Evolutionary conservation across 2,888 invertebrate species (phyloP).

Genomic region (Branchipolynoe longqiensis): DNA sequence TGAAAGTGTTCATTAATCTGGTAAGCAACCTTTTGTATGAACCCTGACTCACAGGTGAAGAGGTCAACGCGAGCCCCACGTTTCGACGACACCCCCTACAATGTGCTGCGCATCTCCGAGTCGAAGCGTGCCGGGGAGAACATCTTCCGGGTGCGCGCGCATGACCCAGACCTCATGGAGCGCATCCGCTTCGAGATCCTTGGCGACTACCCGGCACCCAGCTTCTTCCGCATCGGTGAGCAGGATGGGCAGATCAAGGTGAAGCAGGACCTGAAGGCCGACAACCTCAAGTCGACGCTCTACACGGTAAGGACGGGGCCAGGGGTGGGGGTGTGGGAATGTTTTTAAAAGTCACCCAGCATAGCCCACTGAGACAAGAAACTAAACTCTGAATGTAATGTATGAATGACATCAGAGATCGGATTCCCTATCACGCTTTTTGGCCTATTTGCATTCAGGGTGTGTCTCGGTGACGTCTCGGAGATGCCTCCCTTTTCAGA

Average conservation of each 20-base stretch:
- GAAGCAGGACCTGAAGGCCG: slow-evolving; percentile 67
- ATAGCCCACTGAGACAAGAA: too few relatives aligned
- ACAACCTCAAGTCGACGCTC: slow-evolving; percentile 67
- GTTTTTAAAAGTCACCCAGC: too few relatives aligned
- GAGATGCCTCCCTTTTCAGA: too few relatives aligned
- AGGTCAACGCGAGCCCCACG: slow-evolving; percentile 65
- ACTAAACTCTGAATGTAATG: too few relatives aligned
- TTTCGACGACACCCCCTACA: slow-evolving; percentile 66
- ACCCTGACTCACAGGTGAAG: not conserved
- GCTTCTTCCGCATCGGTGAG: slow-evolving; percentile 73
- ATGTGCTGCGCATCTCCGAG: slow-evolving; percentile 69
- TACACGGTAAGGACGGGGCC: slow-evolving; percentile 66
- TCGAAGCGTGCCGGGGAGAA: slow-evolving; percentile 66
- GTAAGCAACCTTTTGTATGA: not conserved
- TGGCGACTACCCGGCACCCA: slow-evolving; percentile 69
- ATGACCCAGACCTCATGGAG: slow-evolving; percentile 72
- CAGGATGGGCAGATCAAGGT: slow-evolving; percentile 71
- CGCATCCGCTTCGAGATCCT: slow-evolving; percentile 64
- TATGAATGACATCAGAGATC: too few relatives aligned
- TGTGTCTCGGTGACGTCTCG: too few relatives aligned
- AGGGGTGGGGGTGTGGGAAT: too few relatives aligned
- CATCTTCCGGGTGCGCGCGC: slow-evolving; percentile 71
- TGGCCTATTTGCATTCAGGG: too few relatives aligned
- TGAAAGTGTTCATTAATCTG: too few relatives aligned
- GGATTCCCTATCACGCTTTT: too few relatives aligned